Percentiles rank a stretch among this genome's conserved stretches.
Conservation (phyloP, 2,797 vertebrate species). For the Sebastes matsubarae region DNA sequence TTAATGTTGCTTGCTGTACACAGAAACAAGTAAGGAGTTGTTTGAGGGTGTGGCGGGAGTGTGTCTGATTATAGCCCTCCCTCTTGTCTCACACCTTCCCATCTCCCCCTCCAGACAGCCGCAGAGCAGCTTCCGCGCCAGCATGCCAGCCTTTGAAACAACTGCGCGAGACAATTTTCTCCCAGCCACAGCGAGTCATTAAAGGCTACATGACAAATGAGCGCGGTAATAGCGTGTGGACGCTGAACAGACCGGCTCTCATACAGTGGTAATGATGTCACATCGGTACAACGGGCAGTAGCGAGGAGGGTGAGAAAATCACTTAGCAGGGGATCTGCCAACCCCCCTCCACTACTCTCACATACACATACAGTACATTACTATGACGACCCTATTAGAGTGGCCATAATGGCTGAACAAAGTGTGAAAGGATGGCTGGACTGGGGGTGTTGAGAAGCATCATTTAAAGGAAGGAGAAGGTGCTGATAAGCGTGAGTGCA, state of each 20-base stretch:
- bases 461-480: constrained; percentile 31
- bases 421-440: constrained; percentile 23
- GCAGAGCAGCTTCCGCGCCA: constrained; percentile 15
- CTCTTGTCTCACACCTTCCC: constrained; percentile 41
- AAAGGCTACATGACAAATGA: constrained; percentile 58
- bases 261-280: constrained; percentile 55
- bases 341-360: neutral
- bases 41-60: constrained; percentile 54
- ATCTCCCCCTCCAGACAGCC: constrained; percentile 3
- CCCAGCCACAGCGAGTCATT: constrained; percentile 30
- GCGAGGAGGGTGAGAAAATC: constrained; percentile 53
- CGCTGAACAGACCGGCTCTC: constrained; percentile 18
- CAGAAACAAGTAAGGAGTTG: constrained; percentile 48
- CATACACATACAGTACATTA: constrained; percentile 14
- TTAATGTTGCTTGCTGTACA: constrained; percentile 36
- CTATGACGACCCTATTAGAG: constrained; percentile 61
- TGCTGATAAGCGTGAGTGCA: constrained; percentile 37
- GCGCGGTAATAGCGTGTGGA: constrained; percentile 52
- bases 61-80: constrained; percentile 48
- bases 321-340: constrained; percentile 36
- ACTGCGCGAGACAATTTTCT: constrained; percentile 25
- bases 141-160: constrained; percentile 17
- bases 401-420: constrained; percentile 46
- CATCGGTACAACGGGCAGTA: constrained; percentile 34
- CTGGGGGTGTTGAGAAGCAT: constrained; percentile 33